Conservation (phyloP, 2,797 vertebrate genomes). For the Nannoperca australis region DNA sequence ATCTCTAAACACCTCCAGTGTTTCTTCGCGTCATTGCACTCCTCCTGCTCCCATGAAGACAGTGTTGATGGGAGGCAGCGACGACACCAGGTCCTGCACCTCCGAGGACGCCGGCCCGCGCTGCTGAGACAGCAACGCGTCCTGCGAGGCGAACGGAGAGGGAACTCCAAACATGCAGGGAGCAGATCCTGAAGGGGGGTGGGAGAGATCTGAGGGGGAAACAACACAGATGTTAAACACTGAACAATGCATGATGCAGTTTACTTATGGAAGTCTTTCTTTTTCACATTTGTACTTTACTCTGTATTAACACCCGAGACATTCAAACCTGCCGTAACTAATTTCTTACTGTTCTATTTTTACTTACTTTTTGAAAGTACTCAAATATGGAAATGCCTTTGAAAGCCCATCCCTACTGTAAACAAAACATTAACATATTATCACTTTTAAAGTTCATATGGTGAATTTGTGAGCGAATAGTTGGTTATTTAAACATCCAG, state of each 20-base stretch:
- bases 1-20: not conserved
- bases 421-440: not conserved
- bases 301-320: not conserved
- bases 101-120: slow-evolving; percentile 74
- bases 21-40: slow-evolving; percentile 81
- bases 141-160: slow-evolving; percentile 88
- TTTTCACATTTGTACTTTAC: not conserved
- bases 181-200: slow-evolving; percentile 85
- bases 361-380: no score
- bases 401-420: no score
- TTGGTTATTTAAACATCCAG: no score
- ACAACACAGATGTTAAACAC: not conserved
- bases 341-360: no score
- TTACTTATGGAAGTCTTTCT: not conserved
- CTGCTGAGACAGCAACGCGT: slow-evolving; percentile 87
- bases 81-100: slow-evolving; percentile 90
- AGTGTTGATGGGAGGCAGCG: slow-evolving; percentile 96
- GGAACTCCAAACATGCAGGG: slow-evolving; percentile 94
- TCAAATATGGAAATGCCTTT: no score
- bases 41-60: slow-evolving; percentile 96
- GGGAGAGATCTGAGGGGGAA: slow-evolving; percentile 81
- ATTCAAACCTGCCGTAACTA: not conserved
- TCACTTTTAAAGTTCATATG: no score
- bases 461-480: no score
- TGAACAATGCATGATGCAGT: not conserved